Conservation (phyloP, 2,113 vertebrate species). For the Neodontobutis hainanensis region DNA sequence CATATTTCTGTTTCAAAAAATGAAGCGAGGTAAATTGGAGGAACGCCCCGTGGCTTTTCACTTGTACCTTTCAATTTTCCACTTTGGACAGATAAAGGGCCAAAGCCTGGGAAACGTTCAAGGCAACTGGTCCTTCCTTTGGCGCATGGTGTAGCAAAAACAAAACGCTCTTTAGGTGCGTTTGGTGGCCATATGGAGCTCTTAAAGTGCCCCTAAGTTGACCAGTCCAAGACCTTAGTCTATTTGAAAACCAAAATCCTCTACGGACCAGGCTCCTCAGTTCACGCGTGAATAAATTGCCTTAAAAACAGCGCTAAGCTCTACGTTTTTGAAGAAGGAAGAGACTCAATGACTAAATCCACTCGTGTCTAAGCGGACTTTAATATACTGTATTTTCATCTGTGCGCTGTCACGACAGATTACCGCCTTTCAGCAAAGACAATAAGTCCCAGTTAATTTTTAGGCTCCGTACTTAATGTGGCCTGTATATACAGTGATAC, state of each 20-base stretch:
- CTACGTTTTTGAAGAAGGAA: conserved; percentile 10
- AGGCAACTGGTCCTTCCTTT: conserved; percentile 40
- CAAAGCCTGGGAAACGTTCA: conserved; percentile 68
- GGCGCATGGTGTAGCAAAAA: conserved; percentile 21
- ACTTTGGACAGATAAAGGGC: conserved; percentile 67
- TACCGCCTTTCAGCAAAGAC: not conserved
- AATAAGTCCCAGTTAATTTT: conserved; percentile 23
- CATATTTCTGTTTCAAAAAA: conserved; percentile 67
- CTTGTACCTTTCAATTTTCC: conserved; percentile 74
- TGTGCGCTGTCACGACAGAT: not conserved
- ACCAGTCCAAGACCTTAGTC: not conserved
- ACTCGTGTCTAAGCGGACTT: conserved; percentile 8
- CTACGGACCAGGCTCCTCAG: not conserved
- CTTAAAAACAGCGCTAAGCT: not conserved
- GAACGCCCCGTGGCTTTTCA: conserved; percentile 76
- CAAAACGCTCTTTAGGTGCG: conserved; percentile 33
- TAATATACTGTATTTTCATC: conserved; percentile 4
- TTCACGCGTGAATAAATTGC: not conserved
- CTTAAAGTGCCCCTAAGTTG: not conserved
- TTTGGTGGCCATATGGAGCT: conserved; percentile 41
- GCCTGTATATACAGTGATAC: conserved; percentile 3
- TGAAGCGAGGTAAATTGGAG: conserved; percentile 79
- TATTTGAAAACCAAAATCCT: not conserved
- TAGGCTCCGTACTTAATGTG: not conserved
- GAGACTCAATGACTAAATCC: not conserved